Evolutionary conservation across 2,797 vertebrate species (phyloP).

Genomic region (Clangula hyemalis): DNA sequence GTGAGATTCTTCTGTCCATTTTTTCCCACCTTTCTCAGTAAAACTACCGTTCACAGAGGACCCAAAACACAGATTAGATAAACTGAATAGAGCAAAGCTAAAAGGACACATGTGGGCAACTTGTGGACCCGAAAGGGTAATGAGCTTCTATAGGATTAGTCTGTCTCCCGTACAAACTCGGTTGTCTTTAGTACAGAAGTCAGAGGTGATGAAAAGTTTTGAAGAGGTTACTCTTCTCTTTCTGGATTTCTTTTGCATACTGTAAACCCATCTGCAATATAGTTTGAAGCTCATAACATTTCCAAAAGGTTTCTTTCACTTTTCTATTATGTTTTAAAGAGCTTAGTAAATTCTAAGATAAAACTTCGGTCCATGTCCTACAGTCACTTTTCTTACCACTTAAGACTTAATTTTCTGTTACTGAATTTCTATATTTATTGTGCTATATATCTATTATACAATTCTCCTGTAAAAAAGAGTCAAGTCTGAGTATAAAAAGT

Average conservation of each 20-base stretch:
- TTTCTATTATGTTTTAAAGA: not conserved
- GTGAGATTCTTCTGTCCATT: not conserved
- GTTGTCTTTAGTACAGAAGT: not conserved
- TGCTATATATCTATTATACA: not conserved
- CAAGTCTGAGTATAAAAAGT: not conserved
- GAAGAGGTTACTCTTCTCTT: not conserved
- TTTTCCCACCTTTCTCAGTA: not conserved
- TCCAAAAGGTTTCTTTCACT: not conserved
- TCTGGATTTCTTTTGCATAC: not conserved
- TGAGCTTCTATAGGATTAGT: not conserved
- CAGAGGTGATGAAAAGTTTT: not conserved
- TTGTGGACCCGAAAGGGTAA: not conserved
- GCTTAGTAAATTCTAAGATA: not conserved
- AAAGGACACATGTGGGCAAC: not conserved
- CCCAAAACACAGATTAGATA: not conserved
- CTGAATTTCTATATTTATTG: not conserved
- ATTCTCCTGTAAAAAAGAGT: not conserved
- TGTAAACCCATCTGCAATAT: not conserved
- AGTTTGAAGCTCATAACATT: not conserved
- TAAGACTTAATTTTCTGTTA: not conserved
- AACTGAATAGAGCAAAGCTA: not conserved
- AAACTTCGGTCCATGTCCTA: not conserved
- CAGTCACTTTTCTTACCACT: not conserved
- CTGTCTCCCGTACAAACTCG: not conserved
- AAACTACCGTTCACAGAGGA: not conserved